Evolutionary conservation across 2,888 invertebrate species (phyloP), one percentile per base, ranked within the genome.

Genomic region (Trimorus sp.): DNA sequence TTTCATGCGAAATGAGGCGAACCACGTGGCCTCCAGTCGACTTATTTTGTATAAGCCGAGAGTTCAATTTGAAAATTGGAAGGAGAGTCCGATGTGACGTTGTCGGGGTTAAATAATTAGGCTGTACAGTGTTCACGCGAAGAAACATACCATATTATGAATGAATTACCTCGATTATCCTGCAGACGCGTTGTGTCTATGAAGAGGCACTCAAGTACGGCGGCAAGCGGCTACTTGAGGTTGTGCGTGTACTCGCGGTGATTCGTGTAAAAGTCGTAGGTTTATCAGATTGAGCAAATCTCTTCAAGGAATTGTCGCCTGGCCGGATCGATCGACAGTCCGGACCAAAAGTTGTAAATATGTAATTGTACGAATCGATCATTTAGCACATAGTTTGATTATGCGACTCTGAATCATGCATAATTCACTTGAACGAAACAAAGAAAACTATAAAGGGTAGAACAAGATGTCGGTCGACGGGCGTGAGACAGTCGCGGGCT

Each of bases 231-330:
- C 26, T 26, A 26, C 26, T 26, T 26, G 26, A 26, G 4, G 6
- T 12, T 45, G 45, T 42, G 63, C 54, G 38, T 60, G 66, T 66
- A 65, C 65, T 74, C 12, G 53, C n/a, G 69, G 53, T 49, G 68
- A 68, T 53, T 66, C 36, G 14, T 62, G 63, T n/a, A n/a, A n/a
- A n/a, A n/a, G n/a, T n/a, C n/a, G n/a, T 77, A 77, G 60, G 60
- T 77, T 73, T 83, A 83, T 79, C 79, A 74, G 70, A 76, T 79
- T 68, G 65, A 71, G 82, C 58, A 82, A 79, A 77, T 66, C 53
- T 80, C 65, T 74, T 78, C 54, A 80, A 78, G 83, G 83, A 80
- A 83, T 83, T 83, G 83, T 80, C 71, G 59, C 58, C 58, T 15
- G 80, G 51, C 60, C 62, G 63, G 82, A 73, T 60, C 54, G 12